Conservation (phyloP, 2,797 vertebrate species). For the Sebastolobus altivelis region DNA sequence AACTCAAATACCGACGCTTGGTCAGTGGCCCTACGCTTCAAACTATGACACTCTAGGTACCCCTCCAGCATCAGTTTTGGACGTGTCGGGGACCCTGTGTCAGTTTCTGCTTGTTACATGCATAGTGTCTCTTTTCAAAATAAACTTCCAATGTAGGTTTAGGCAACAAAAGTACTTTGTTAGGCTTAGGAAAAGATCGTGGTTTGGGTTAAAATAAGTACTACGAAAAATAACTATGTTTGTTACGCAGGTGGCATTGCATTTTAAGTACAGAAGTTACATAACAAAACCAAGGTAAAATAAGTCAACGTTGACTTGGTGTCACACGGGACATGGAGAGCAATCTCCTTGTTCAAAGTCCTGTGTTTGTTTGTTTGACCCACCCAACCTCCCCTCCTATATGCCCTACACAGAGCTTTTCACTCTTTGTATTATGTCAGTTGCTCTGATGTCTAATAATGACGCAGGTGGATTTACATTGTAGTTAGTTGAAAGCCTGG, state of each 20-base stretch:
- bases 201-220: not conserved
- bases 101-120: not conserved
- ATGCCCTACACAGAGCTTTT: too few relatives aligned
- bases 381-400: not conserved
- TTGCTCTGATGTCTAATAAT: not conserved
- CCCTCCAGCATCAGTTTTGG: not conserved
- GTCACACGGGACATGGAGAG: too few relatives aligned
- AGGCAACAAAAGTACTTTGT: not conserved
- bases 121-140: not conserved
- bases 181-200: not conserved
- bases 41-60: too few relatives aligned
- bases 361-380: not conserved
- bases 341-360: not conserved
- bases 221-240: not conserved
- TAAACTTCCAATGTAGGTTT: not conserved
- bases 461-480: not conserved
- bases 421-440: too few relatives aligned
- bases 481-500: not conserved
- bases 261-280: not conserved
- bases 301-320: too few relatives aligned
- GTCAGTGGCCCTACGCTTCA: too few relatives aligned
- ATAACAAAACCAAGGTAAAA: not conserved
- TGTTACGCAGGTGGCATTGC: not conserved
- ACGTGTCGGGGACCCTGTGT: not conserved
- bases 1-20: too few relatives aligned